Percentiles rank a stretch among this genome's conserved stretches.
phyloP scores from a whole-genome alignment of 2,113 vertebrate species.

The Entosphenus tridentatus region DNA sequence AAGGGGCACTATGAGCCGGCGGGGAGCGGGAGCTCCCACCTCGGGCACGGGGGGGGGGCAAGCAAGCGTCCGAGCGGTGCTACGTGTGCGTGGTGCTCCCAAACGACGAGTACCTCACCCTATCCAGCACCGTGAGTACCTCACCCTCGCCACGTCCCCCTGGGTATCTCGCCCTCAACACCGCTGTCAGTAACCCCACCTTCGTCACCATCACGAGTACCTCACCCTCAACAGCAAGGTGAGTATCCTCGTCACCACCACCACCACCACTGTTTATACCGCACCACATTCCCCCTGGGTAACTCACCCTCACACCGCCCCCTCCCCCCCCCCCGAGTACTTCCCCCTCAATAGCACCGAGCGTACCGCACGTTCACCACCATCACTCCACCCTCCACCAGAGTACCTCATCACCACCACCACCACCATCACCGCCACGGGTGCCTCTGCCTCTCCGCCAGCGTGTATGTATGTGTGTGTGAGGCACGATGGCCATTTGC shows the following conservation, averaged over 20 bases:
- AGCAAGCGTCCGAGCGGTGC: background rate
- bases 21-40: too few species aligned
- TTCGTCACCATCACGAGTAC: background rate
- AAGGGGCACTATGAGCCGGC: too few species aligned
- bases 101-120: background rate
- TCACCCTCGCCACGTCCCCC: background rate
- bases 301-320: background rate
- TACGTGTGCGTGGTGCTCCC: background rate
- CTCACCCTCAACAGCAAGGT: background rate
- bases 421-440: background rate
- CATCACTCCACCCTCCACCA: background rate
- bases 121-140: constrained; percentile 4
- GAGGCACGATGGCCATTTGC: background rate
- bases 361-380: background rate
- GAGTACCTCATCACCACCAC: background rate
- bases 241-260: background rate
- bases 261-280: background rate
- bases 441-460: background rate
- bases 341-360: background rate
- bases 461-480: background rate
- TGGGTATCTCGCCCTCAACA: background rate
- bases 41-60: too few species aligned
- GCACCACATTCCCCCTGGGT: background rate
- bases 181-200: background rate
- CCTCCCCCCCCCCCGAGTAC: background rate